A percentile compares a stretch with the other conserved stretches of the same genome.
Conservation (phyloP, 2,888 invertebrate species). For the Hyposoter didymator region DNA sequence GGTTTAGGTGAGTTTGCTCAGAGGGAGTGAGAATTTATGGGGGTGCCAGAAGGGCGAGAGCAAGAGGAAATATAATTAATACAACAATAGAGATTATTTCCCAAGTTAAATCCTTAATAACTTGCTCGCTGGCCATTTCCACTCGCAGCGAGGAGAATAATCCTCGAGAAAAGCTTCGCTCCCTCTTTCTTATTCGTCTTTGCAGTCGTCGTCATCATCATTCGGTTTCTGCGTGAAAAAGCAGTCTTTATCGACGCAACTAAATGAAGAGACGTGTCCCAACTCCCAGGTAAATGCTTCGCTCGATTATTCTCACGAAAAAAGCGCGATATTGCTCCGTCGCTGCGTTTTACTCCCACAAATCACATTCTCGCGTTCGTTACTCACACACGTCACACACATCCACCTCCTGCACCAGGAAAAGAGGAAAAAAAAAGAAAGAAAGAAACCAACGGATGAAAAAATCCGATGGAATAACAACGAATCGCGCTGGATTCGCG, state of each 20-base stretch:
- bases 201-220: slow-evolving; percentile 58
- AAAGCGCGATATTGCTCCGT: slow-evolving; percentile 13
- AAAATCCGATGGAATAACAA: slow-evolving; percentile 62
- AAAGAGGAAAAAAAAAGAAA: slow-evolving; percentile 1
- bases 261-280: slow-evolving; percentile 69
- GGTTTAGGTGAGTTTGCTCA: slow-evolving; percentile 37
- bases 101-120: slow-evolving; percentile 70
- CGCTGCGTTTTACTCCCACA: neutral
- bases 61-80: slow-evolving; percentile 62
- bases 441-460: slow-evolving; percentile 35
- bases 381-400: neutral
- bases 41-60: slow-evolving; percentile 15
- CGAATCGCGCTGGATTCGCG: slow-evolving; percentile 61
- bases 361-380: slow-evolving; percentile 2
- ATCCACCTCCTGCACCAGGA: neutral
- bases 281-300: slow-evolving; percentile 4
- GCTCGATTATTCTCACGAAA: slow-evolving; percentile 8
- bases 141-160: slow-evolving; percentile 35
- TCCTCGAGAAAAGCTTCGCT: slow-evolving; percentile 52
- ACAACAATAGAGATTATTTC: slow-evolving; percentile 72
- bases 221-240: slow-evolving; percentile 71
- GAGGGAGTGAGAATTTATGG: slow-evolving; percentile 40
- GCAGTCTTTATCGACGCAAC: slow-evolving; percentile 77
- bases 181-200: slow-evolving; percentile 59
- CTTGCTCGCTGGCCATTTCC: slow-evolving; percentile 64